Percentiles rank a stretch among this genome's conserved stretches.
These are phyloP conservation scores for Athene cunicularia DNA, from an alignment of 2,113 vertebrate genomes.

Conservation along the genomic window DNA sequence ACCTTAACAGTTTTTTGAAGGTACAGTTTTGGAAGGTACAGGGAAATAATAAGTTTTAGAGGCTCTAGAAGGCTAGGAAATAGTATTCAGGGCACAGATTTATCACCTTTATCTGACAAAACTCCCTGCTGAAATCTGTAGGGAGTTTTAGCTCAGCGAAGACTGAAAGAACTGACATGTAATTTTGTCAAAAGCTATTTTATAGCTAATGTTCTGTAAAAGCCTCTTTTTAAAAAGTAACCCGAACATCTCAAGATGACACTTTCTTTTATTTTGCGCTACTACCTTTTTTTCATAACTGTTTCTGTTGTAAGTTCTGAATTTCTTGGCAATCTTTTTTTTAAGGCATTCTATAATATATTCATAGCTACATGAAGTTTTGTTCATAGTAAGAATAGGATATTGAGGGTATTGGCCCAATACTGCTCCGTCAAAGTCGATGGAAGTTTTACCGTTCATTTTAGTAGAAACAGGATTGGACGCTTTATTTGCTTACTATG, in stretches of 20 bases:
- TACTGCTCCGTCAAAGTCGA: not conserved
- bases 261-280: not conserved
- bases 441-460: not conserved
- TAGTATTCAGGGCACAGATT: not conserved
- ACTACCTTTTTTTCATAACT: not conserved
- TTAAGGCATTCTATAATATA: not conserved
- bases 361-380: not conserved
- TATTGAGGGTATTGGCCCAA: not conserved
- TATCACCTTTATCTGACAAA: slow-evolving; percentile 16
- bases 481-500: slow-evolving; percentile 18
- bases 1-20: not conserved
- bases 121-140: not conserved
- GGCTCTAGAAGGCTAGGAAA: not conserved
- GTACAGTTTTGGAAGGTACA: not conserved
- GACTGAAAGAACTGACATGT: slow-evolving; percentile 7
- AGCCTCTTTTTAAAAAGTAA: not conserved
- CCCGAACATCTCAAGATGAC: not conserved
- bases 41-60: not conserved
- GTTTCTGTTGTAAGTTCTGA: not conserved
- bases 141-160: not conserved
- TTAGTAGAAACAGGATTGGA: not conserved
- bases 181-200: slow-evolving; percentile 33
- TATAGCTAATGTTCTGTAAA: slow-evolving; percentile 28
- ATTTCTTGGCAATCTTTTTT: not conserved
- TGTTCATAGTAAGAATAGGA: not conserved